Conservation (phyloP, 1,140 invertebrate genomes). For the Drosophila biarmipes region DNA sequence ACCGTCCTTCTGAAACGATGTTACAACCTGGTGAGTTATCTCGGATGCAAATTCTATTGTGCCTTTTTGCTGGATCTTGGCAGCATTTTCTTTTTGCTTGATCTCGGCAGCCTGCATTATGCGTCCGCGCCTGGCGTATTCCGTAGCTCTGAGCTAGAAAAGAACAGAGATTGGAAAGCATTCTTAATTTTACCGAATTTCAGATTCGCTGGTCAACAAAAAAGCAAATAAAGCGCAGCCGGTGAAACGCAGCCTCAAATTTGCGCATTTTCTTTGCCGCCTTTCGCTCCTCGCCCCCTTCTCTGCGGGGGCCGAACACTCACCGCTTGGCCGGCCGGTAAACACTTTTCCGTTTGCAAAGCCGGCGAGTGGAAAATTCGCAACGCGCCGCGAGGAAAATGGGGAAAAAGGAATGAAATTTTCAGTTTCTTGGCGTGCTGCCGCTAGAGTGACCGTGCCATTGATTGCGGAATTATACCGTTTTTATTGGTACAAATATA, state of each 20-base stretch:
- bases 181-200: no score
- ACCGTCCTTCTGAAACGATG: no score
- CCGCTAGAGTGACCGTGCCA: neutral
- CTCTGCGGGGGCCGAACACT: neutral
- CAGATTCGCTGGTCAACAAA: neutral
- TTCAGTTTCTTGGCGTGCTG: constrained; percentile 27
- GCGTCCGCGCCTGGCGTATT: neutral
- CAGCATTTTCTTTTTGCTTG: no score
- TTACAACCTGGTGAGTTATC: no score
- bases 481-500: neutral
- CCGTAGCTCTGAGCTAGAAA: neutral
- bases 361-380: neutral
- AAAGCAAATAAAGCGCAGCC: neutral
- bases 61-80: no score
- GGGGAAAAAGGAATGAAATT: neutral
- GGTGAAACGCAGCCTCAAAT: neutral
- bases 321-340: constrained; percentile 16
- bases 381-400: neutral
- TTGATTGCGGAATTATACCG: neutral
- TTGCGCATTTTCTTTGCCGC: constrained; percentile 11
- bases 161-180: neutral
- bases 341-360: neutral
- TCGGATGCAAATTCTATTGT: no score
- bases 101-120: constrained; percentile 6
- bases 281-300: neutral